These are phyloP conservation scores for Amblyjoppa proteus DNA, from an alignment of 2,888 invertebrate species.

Conservation along the genomic window DNA sequence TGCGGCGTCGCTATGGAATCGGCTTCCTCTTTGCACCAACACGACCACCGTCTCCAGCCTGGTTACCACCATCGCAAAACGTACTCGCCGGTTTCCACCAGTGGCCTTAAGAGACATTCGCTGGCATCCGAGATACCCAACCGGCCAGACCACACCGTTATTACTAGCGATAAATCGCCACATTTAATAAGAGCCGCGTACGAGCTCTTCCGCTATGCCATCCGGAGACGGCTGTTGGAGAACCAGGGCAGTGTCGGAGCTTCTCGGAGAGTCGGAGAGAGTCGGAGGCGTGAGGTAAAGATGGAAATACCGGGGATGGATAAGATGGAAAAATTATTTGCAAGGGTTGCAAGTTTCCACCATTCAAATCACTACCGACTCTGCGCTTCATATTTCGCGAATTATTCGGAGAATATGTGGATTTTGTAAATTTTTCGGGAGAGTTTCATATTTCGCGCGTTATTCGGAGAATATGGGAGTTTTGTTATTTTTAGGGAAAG, in stretches of 20 bases:
- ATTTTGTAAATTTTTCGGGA: background rate
- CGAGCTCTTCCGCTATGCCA: conserved; percentile 51
- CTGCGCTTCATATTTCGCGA: background rate
- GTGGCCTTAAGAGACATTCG: conserved; percentile 67
- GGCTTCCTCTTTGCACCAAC: conserved; percentile 17
- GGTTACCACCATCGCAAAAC: conserved; percentile 17
- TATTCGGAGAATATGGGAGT: background rate
- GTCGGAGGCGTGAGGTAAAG: conserved; percentile 19
- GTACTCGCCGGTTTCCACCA: background rate
- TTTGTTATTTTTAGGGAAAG: background rate
- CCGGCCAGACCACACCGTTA: conserved; percentile 82
- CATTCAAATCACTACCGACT: conserved; percentile 17
- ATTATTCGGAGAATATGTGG: background rate
- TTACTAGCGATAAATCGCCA: conserved; percentile 84
- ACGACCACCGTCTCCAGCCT: conserved; percentile 13
- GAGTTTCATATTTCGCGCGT: background rate
- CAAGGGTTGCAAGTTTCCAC: conserved; percentile 34
- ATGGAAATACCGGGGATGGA: conserved; percentile 7
- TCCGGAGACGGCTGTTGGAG: conserved; percentile 56
- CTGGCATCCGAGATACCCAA: conserved; percentile 47
- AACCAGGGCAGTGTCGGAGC: conserved; percentile 1
- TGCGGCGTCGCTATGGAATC: conserved; percentile 21
- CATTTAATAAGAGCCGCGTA: conserved; percentile 82
- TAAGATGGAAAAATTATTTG: conserved; percentile 9
- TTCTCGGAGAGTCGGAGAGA: conserved; percentile 30